Conservation (phyloP, 2,888 invertebrate species). For the Caradrina clavipalpis region DNA sequence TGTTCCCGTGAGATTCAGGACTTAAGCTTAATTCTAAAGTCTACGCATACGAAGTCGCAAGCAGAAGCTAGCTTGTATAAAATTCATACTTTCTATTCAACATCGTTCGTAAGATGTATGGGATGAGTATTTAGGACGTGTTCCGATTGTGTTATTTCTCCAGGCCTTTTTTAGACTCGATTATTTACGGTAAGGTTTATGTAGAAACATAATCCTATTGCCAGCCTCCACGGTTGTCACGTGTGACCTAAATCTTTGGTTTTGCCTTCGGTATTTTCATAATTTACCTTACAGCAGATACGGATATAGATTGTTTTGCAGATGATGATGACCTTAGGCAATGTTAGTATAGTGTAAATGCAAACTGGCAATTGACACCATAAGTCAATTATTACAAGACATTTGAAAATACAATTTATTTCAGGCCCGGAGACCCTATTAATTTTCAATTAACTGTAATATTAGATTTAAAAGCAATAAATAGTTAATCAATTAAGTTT, state of each 20-base stretch:
- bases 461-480: no score
- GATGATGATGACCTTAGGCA: no score
- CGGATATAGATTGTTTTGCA: no score
- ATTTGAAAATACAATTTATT: no score
- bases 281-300: no score
- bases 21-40: no score
- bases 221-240: conserved; percentile 1
- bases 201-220: conserved; percentile 14
- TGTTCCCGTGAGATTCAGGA: no score
- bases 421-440: no score
- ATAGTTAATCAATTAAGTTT: no score
- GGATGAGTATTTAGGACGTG: conserved; percentile 2
- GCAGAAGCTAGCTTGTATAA: neutral
- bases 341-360: neutral
- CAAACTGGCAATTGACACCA: neutral
- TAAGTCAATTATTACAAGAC: no score
- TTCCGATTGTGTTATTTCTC: conserved; percentile 18
- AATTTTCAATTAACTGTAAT: no score
- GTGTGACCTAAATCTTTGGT: conserved; percentile 11
- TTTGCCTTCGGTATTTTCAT: neutral
- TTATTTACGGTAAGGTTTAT: conserved; percentile 20
- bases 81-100: conserved; percentile 3
- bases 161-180: neutral
- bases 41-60: no score
- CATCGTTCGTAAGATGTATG: neutral